These are phyloP conservation scores for Anthoscopus minutus DNA, from an alignment of 2,113 vertebrate species.

Conservation along the genomic window DNA sequence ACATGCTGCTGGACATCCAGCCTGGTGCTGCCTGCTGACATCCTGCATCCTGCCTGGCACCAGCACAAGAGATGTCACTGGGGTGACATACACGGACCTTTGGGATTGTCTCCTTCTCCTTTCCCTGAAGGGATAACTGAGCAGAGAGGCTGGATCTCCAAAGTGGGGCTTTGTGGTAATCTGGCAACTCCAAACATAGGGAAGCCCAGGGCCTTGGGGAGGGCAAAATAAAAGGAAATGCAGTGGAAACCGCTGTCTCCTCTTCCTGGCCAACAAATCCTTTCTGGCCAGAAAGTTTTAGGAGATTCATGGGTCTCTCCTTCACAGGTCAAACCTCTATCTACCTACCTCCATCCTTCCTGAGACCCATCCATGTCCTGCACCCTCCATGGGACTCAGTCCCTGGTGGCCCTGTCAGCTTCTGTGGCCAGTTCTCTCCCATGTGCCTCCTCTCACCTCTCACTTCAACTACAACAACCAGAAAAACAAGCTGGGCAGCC, in stretches of 20 bases:
- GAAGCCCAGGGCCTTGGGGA: not conserved
- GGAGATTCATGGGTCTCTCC: not conserved
- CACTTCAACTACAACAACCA: not conserved
- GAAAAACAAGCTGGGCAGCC: not conserved
- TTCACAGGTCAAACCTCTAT: not conserved
- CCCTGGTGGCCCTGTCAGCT: not conserved
- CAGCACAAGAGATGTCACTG: not conserved
- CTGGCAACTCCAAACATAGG: not conserved
- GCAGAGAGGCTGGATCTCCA: not conserved
- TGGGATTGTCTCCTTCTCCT: not conserved
- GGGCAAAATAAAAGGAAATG: not conserved
- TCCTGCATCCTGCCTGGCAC: accelerated
- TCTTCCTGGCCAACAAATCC: not conserved
- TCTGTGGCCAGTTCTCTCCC: not conserved
- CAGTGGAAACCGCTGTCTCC: not conserved
- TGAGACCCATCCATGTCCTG: not conserved
- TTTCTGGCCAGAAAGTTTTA: not conserved
- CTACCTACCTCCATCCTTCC: not conserved
- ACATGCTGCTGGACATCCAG: not conserved
- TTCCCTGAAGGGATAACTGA: accelerated
- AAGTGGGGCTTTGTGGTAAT: not conserved
- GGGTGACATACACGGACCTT: not conserved
- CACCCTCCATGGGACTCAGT: not conserved
- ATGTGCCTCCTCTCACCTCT: not conserved
- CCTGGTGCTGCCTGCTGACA: not conserved